These are phyloP conservation scores for Pocillopora meandrina DNA, from an alignment of 92 coral and sea anemone genomes.

Conservation along the genomic window DNA sequence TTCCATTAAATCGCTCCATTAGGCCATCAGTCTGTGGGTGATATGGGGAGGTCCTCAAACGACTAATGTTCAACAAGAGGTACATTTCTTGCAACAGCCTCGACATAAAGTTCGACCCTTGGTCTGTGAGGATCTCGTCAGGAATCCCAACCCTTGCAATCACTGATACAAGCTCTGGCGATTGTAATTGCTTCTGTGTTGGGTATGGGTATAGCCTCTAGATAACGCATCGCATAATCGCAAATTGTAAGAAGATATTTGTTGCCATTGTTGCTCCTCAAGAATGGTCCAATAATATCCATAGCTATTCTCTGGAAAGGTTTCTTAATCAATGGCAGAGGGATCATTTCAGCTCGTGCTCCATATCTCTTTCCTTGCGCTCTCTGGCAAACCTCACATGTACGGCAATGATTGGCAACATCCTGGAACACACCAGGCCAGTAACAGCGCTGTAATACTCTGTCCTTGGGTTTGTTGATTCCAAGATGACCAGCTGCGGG, in stretches of 20 bases:
- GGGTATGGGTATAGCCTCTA: conserved; percentile 53
- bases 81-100: conserved; percentile 32
- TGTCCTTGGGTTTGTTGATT: conserved; percentile 24
- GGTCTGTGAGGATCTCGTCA: conserved; percentile 54
- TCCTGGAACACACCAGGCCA: conserved; percentile 49
- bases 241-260: conserved; percentile 41
- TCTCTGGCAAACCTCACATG: conserved; percentile 39
- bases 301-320: conserved; percentile 55
- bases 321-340: conserved; percentile 43
- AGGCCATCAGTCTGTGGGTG: conserved; percentile 59
- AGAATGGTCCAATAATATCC: conserved; percentile 57
- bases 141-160: conserved; percentile 57
- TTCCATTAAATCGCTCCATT: conserved; percentile 51
- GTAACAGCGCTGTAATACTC: conserved; percentile 31
- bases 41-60: conserved; percentile 47
- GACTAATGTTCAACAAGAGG: conserved; percentile 42
- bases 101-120: conserved; percentile 55
- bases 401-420: conserved; percentile 32
- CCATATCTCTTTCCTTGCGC: neutral
- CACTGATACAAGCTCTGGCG: conserved; percentile 33
- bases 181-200: conserved; percentile 11
- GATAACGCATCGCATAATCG: conserved; percentile 52
- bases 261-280: conserved; percentile 31
- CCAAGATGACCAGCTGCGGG: conserved; percentile 50
- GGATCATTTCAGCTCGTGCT: conserved; percentile 13